Evolutionary conservation across 2,888 invertebrate genomes (phyloP).

Genomic region (Habroteleia sp.): DNA sequence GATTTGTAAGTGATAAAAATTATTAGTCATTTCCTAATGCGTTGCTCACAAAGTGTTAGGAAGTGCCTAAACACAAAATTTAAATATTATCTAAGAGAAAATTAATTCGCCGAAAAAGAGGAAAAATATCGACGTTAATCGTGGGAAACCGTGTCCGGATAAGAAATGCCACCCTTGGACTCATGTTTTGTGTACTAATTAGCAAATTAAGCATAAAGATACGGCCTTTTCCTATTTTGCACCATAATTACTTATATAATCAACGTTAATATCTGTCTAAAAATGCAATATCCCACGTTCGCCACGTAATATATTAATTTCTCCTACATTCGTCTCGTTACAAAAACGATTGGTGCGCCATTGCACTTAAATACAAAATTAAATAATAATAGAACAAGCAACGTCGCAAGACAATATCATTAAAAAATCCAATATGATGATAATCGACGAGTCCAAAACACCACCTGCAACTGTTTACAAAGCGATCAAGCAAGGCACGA

Average conservation of each 20-base stretch:
- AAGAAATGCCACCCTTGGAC: constrained; percentile 41
- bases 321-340: constrained; percentile 28
- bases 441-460: constrained; percentile 51
- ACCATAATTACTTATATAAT: constrained; percentile 58
- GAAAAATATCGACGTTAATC: constrained; percentile 22
- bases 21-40: constrained; percentile 37
- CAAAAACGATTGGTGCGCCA: constrained; percentile 2
- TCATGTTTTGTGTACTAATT: constrained; percentile 44
- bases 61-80: constrained; percentile 28
- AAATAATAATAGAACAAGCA: constrained; percentile 32
- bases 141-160: constrained; percentile 43
- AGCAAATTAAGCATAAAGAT: constrained; percentile 51
- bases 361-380: constrained; percentile 6
- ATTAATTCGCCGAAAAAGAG: constrained; percentile 30
- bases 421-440: constrained; percentile 37
- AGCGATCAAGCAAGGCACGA: constrained; percentile 34
- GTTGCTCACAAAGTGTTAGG: too few species aligned
- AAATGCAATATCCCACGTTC: constrained; percentile 41
- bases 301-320: constrained; percentile 51
- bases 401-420: constrained; percentile 17
- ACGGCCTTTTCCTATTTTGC: constrained; percentile 50
- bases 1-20: constrained; percentile 20
- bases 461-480: constrained; percentile 55
- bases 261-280: constrained; percentile 35
- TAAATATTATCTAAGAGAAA: constrained; percentile 40